Evolutionary conservation across 2,888 invertebrate genomes (phyloP).

Genomic region (Ochropacha duplaris): DNA sequence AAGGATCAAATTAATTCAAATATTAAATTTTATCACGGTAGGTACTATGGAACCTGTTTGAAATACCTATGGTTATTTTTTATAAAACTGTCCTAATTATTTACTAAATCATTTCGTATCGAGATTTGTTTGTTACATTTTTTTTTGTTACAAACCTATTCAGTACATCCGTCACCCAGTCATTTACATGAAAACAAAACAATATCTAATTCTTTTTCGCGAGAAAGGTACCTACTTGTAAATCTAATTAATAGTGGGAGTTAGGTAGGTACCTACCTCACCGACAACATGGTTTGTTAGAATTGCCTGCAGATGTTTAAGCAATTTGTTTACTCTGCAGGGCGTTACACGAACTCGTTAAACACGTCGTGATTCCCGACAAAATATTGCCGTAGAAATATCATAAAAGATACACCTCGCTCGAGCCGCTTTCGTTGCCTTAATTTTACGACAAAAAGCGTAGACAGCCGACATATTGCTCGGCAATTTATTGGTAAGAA

Average conservation of each 20-base stretch:
- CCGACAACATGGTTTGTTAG: constrained; percentile 5
- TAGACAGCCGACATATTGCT: not conserved
- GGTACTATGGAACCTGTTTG: too few relatives aligned
- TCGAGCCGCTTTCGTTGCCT: constrained; percentile 27
- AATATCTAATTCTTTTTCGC: too few relatives aligned
- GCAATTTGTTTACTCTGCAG: constrained; percentile 63
- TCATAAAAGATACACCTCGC: constrained; percentile 34
- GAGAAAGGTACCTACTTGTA: too few relatives aligned
- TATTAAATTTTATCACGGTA: too few relatives aligned
- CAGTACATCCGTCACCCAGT: too few relatives aligned
- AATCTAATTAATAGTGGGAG: not conserved
- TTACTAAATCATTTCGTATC: too few relatives aligned
- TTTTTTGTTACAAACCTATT: too few relatives aligned
- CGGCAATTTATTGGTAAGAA: not conserved
- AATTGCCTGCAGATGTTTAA: constrained; percentile 45
- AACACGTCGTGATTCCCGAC: constrained; percentile 47
- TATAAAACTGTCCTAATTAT: too few relatives aligned
- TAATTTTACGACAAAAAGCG: constrained; percentile 27
- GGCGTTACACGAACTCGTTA: constrained; percentile 59
- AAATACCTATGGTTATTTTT: too few relatives aligned
- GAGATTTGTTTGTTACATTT: too few relatives aligned
- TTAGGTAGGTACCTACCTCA: not conserved
- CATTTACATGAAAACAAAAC: too few relatives aligned
- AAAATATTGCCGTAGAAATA: constrained; percentile 58
- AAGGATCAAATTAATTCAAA: too few relatives aligned